These are phyloP conservation scores for Augochlora pura DNA, from an alignment of 1,140 invertebrate genomes.

Conservation along the genomic window DNA sequence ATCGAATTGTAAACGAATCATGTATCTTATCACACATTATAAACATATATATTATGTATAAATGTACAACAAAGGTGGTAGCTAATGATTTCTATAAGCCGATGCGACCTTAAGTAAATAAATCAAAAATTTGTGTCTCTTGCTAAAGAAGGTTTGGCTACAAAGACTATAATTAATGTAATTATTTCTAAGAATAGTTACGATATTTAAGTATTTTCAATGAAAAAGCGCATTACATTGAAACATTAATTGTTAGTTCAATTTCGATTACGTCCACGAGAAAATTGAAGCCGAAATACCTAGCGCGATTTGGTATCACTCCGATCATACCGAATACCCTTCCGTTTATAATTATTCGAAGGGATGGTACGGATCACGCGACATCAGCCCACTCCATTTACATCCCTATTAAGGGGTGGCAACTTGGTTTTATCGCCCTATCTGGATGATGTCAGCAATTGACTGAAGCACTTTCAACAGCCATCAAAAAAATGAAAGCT, in stretches of 20 bases:
- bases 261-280: constrained; percentile 31
- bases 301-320: constrained; percentile 22
- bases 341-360: constrained; percentile 49
- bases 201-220: too few relatives aligned
- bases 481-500: not conserved
- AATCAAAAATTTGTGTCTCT: too few relatives aligned
- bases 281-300: constrained; percentile 22
- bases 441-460: not conserved
- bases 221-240: not conserved
- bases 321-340: constrained; percentile 29
- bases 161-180: too few relatives aligned
- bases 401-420: not conserved
- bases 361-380: constrained; percentile 50
- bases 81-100: too few relatives aligned
- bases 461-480: not conserved
- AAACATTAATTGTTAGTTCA: not conserved
- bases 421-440: not conserved
- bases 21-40: too few relatives aligned
- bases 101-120: too few relatives aligned
- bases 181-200: too few relatives aligned
- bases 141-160: too few relatives aligned
- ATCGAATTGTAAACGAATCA: too few relatives aligned
- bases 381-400: constrained; percentile 38
- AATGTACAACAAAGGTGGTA: too few relatives aligned
- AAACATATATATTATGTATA: too few relatives aligned